These are phyloP conservation scores for Lethenteron camtschaticum DNA, from an alignment of 2,113 vertebrate species.

Conservation along the genomic window DNA sequence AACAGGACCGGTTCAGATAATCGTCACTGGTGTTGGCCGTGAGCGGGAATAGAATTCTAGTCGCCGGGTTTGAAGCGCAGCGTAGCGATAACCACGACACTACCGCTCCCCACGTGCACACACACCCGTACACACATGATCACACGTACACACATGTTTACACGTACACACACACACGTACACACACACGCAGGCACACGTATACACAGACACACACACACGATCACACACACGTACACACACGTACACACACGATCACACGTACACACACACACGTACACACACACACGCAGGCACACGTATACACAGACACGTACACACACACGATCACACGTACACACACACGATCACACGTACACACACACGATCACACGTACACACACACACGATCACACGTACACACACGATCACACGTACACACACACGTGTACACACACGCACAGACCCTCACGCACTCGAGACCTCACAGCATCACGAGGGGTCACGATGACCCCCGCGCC, in stretches of 20 bases:
- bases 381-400: not conserved
- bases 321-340: not conserved
- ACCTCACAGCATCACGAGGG: not conserved
- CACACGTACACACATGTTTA: not conserved
- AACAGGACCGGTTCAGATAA: too few species aligned
- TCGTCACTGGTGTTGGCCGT: too few species aligned
- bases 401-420: not conserved
- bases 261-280: conserved; percentile 1
- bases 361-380: not conserved
- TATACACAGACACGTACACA: not conserved
- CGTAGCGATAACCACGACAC: too few species aligned
- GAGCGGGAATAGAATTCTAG: too few species aligned
- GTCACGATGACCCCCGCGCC: too few species aligned
- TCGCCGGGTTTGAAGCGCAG: too few species aligned
- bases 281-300: not conserved
- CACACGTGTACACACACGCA: not conserved
- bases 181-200: not conserved
- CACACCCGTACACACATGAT: not conserved
- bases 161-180: not conserved
- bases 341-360: too few species aligned
- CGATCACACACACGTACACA: not conserved
- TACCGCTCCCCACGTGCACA: too few species aligned
- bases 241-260: not conserved
- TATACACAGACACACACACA: not conserved
- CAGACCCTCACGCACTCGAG: not conserved